phyloP scores from a whole-genome alignment of 1,140 invertebrate species.

The Pteromalus puparum region DNA sequence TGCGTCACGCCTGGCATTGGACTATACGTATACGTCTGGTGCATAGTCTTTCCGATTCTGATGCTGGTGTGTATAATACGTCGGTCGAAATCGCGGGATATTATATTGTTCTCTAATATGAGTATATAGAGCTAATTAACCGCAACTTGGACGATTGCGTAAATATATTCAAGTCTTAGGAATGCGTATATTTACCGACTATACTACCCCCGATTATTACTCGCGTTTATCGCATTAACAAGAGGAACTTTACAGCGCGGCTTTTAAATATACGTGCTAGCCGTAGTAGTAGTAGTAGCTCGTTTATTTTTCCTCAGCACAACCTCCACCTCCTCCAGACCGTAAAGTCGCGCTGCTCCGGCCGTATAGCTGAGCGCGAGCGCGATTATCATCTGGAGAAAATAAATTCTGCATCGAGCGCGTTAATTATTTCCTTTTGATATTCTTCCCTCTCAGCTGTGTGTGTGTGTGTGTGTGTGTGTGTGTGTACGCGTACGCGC shows the following conservation, averaged over 20 bases:
- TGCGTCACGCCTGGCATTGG: conserved; percentile 2
- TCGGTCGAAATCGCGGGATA: too few species aligned
- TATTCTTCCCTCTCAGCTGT: conserved; percentile 6
- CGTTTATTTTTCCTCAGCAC: conserved; percentile 1
- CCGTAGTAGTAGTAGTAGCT: neutral
- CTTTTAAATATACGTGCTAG: conserved; percentile 35
- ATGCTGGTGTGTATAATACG: too few species aligned
- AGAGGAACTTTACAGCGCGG: conserved; percentile 33
- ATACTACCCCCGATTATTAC: conserved; percentile 32
- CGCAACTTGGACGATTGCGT: too few species aligned
- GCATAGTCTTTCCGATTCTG: too few species aligned
- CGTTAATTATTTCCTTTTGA: conserved; percentile 44
- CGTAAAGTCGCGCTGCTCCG: conserved; percentile 10
- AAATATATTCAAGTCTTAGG: too few species aligned
- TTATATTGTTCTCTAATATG: too few species aligned
- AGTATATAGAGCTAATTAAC: too few species aligned
- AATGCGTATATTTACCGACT: neutral
- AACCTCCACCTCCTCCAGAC: neutral
- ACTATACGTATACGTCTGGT: neutral
- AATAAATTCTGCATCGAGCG: conserved; percentile 40
- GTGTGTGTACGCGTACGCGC: neutral
- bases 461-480: neutral
- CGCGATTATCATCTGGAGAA: conserved; percentile 39
- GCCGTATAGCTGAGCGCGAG: conserved; percentile 17
- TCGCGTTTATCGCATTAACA: conserved; percentile 46